Conservation (phyloP, 2,797 vertebrate genomes). For the Australoheros facetus region DNA sequence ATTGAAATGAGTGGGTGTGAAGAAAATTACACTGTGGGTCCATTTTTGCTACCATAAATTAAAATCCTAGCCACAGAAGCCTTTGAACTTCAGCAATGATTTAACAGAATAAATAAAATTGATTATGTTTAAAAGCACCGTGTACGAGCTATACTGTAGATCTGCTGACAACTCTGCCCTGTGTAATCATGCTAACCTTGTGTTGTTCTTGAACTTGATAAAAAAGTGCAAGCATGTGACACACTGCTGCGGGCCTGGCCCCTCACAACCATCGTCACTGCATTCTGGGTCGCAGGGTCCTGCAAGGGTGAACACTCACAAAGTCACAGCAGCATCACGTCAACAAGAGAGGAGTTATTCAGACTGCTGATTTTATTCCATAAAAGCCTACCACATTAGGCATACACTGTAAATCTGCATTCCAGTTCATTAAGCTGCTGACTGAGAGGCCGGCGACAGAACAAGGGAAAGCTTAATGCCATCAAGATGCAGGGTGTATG, state of each 20-base stretch:
- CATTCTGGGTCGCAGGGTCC: slow-evolving; percentile 94
- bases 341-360: slow-evolving; percentile 1
- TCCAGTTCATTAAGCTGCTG: slow-evolving; percentile 18
- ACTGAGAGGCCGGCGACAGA: slow-evolving; percentile 3
- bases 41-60: neutral
- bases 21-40: neutral
- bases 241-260: slow-evolving; percentile 91
- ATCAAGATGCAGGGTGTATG: slow-evolving; percentile 22
- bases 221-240: slow-evolving; percentile 91
- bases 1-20: neutral
- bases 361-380: neutral
- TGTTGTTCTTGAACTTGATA: slow-evolving; percentile 95
- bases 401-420: neutral
- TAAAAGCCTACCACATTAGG: neutral
- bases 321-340: slow-evolving; percentile 31
- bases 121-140: neutral
- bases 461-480: slow-evolving; percentile 9
- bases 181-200: slow-evolving; percentile 80
- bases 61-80: neutral
- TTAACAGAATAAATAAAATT: neutral
- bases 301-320: slow-evolving; percentile 62
- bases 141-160: neutral
- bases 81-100: neutral
- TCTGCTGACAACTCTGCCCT: slow-evolving; percentile 1
- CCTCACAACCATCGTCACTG: slow-evolving; percentile 92